Evolutionary conservation across 1,140 invertebrate species (phyloP).

Genomic region (Drosophila paulistorum): DNA sequence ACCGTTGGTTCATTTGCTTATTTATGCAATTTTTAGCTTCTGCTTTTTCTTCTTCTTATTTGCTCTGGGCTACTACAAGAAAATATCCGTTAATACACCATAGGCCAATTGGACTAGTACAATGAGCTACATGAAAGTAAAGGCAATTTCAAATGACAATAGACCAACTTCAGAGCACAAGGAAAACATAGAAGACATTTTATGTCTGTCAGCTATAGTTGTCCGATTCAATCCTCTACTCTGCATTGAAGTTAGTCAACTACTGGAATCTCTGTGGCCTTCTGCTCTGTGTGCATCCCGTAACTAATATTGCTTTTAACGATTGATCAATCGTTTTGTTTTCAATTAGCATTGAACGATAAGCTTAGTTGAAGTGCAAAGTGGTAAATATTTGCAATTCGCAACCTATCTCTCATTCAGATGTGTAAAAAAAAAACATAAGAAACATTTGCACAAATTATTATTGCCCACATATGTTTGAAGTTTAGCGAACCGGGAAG

Average conservation of each 20-base stretch:
- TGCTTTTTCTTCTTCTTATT: not conserved
- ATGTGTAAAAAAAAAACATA: not conserved
- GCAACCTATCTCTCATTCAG: not conserved
- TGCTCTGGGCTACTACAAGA: not conserved
- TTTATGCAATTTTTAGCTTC: constrained; percentile 72
- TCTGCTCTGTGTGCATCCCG: too few species aligned
- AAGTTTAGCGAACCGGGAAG: constrained; percentile 22
- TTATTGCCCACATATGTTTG: not conserved
- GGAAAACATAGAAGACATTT: too few species aligned
- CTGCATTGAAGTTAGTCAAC: too few species aligned
- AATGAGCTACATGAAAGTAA: not conserved
- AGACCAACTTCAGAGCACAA: too few species aligned
- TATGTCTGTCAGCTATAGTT: too few species aligned
- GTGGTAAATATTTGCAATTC: constrained; percentile 30
- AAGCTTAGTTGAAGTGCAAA: constrained; percentile 43
- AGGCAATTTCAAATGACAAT: too few species aligned
- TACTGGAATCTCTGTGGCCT: too few species aligned
- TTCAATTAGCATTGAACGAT: constrained; percentile 71
- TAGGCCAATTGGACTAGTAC: constrained; percentile 11
- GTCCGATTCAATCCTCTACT: too few species aligned
- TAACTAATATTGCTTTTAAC: constrained; percentile 26
- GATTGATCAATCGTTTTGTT: constrained; percentile 72
- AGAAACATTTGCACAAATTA: not conserved
- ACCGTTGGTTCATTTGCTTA: constrained; percentile 76
- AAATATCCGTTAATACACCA: not conserved